Percentiles rank a stretch among this genome's conserved stretches.
phyloP scores from a whole-genome alignment of 2,888 invertebrate genomes.

The Cantharis nigra region DNA sequence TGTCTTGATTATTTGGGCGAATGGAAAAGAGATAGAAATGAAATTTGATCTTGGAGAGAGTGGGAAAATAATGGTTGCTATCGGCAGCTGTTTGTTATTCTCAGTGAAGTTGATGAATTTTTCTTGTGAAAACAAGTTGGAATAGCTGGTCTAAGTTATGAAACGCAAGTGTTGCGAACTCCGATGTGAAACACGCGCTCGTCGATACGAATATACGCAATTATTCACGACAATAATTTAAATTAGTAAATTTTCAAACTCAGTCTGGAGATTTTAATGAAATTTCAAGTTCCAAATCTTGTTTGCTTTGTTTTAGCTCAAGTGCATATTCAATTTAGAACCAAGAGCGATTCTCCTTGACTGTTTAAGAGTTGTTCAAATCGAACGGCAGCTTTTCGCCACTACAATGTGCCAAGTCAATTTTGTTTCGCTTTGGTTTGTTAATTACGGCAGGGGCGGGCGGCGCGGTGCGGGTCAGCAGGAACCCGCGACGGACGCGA shows the following conservation, averaged over 20 bases:
- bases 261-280: neutral
- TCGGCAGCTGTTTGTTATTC: neutral
- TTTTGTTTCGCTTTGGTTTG: neutral
- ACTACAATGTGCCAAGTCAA: neutral
- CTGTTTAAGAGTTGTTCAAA: neutral
- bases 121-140: neutral
- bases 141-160: neutral
- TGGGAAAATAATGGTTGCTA: neutral
- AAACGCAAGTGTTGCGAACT: neutral
- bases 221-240: neutral
- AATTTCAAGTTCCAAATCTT: neutral
- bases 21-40: neutral
- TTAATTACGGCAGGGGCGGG: neutral
- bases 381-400: neutral
- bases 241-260: neutral
- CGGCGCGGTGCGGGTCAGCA: neutral
- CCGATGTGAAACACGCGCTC: neutral
- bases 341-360: neutral
- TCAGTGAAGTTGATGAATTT: neutral
- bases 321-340: slow-evolving; percentile 1
- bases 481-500: neutral
- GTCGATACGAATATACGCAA: neutral
- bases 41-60: neutral
- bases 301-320: slow-evolving; percentile 2
- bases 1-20: neutral